Base-by-base conservation (phyloP, 2,113 vertebrate genomes). In the Pachycephala philippinensis region DNA sequence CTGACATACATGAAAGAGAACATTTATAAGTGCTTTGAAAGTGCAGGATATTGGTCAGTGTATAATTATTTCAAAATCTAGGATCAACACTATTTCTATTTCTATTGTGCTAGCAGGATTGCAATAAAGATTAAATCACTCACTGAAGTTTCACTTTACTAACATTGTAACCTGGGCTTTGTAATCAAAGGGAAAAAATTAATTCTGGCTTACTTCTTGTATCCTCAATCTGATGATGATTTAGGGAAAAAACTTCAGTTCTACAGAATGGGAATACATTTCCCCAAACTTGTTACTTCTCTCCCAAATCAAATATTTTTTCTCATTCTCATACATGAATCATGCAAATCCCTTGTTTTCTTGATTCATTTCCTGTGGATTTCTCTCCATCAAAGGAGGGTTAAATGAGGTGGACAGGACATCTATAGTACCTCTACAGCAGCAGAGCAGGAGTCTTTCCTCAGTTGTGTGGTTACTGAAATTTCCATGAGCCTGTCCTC, bases 231-330 rank as follows among this genome's bases (percentile, higher is more conserved):
- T 31, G 27, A 23, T 9, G 11, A 82, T 35, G 2, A 81, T 44
- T 74, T 69, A 37, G 13, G 8, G 37, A 44, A 42, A 64, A 17
- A 16, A 2, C 6, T 53, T 47, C 10, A 13, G 33, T 39, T 47
- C 39, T 33, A 61, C 13, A 26, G 5, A 76, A 66, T 16, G 11
- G 28, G 27, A 94, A 75, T 61, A 8, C 45, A 81, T 95, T 95
- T 96, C 75, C 65, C 40, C 82, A 95, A 52, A 68, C 27, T 84
- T 91, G n/a, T 88, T 95, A 84, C 61, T 60, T 92, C 18, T 65
- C 74, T 94, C 56, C 54, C n/a, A 94, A 86, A 95, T 61, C 44
- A 92, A 90, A 83, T 18, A 4, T 59, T 87, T 93, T 4, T 90
- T 77, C 35, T 54, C 22, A 22, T 84, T 87, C 85, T 79, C 39